Evolutionary conservation across 2,888 invertebrate species (phyloP), one percentile per base, ranked within the genome.

Genomic region (Penaeus monodon): DNA sequence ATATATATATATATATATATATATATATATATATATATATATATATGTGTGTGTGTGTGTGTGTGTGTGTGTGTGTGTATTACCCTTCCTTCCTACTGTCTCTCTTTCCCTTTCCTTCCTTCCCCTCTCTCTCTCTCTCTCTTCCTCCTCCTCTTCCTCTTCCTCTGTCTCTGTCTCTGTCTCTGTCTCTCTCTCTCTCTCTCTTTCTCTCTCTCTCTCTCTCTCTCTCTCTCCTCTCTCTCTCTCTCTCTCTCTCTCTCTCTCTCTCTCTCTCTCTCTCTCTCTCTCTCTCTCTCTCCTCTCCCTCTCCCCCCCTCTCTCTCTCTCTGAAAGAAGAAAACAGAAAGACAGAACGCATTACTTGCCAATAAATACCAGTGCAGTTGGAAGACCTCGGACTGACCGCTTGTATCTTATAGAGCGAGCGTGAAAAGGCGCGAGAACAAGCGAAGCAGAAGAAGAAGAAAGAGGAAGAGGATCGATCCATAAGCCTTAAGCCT

Each of bases 341-440:
- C 63, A 17, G 98, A 98, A 91, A 95, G 97, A n/a, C 20, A 38
- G 66, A 12, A 66, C 0, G 27, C 66, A 70, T 29, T 17, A 70
- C 27, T 27, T 70, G n/a, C 91, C 98, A 98, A 0, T 95, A 96
- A 4, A 97, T 96, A 90, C 98, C 98, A 91, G 95, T 96, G 91
- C 97, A 98, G 17, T 97, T 97, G 0, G 98, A 97, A 0, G 91
- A 94, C 96, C 89, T 22, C 81, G 22, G 38, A 29, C 38, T 33
- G 29, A 57, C 70, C 27, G 57, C 27, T 76, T 27, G 65, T 73
- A 73, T 57, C 49, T 24, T 49, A 17, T 64, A 82, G 79, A 85
- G 82, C 74, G 88, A 87, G 44, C 82, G 80, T 3, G 88, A 86
- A 81, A 86, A 84, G 74, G 89, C 96, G 95, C 84, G 90, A 64